These are phyloP conservation scores for Cerceris ruficornis DNA, from an alignment of 2,888 invertebrate species.

Conservation along the genomic window DNA sequence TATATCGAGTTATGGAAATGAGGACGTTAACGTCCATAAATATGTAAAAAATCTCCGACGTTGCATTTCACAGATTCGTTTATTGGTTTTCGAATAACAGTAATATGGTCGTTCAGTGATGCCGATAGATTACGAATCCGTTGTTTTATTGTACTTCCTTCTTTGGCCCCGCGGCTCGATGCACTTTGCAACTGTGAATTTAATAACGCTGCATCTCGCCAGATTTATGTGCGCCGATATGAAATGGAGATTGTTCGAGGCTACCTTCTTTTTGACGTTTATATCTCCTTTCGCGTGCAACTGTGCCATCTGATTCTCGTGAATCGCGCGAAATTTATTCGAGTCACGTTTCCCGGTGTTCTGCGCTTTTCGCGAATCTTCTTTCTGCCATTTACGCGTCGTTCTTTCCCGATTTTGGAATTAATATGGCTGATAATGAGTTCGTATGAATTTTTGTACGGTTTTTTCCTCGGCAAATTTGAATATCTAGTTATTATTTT, in stretches of 20 bases:
- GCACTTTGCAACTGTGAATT: constrained; percentile 36
- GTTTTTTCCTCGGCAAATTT: too few species aligned
- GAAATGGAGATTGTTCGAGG: constrained; percentile 52
- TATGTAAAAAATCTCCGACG: not conserved
- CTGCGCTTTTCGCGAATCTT: constrained; percentile 43
- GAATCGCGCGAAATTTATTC: constrained; percentile 43
- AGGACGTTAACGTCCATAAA: not conserved
- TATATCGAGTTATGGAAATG: not conserved
- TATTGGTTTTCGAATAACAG: constrained; percentile 2
- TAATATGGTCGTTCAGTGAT: not conserved
- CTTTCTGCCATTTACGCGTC: constrained; percentile 44
- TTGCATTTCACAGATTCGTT: not conserved
- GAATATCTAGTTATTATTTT: too few species aligned
- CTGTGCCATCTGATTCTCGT: constrained; percentile 53
- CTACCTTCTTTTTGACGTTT: constrained; percentile 51
- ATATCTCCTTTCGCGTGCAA: constrained; percentile 44
- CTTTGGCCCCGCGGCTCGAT: constrained; percentile 23
- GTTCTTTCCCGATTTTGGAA: not conserved
- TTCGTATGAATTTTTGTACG: too few species aligned
- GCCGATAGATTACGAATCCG: constrained; percentile 41
- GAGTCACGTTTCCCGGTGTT: constrained; percentile 50
- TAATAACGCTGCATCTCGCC: constrained; percentile 43
- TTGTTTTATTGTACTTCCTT: constrained; percentile 29
- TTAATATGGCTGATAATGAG: not conserved
- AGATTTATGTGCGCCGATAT: constrained; percentile 54